phyloP scores from a whole-genome alignment of 2,113 vertebrate species.

The Calyptomena viridis region DNA sequence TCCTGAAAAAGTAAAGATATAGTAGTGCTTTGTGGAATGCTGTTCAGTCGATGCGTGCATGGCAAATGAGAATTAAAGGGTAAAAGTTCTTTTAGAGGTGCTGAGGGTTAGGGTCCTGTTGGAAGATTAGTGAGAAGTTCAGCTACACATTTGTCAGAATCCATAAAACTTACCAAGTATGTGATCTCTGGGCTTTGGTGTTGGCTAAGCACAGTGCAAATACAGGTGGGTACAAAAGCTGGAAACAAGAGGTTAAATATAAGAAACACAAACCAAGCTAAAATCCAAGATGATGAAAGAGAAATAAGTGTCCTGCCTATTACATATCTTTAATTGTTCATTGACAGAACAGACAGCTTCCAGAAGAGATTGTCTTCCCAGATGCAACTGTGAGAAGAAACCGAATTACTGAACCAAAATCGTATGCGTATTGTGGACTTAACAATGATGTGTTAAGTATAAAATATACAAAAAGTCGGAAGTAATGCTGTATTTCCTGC shows the following conservation, averaged over 20 bases:
- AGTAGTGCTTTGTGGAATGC: background rate
- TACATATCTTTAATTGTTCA: background rate
- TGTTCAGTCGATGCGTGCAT: background rate
- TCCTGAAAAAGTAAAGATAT: background rate
- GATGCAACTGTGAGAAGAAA: background rate
- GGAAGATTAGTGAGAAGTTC: background rate
- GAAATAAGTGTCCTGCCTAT: background rate
- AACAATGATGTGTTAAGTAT: background rate
- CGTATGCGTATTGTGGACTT: accelerated
- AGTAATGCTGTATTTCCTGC: background rate
- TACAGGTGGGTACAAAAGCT: background rate
- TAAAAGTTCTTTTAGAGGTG: background rate
- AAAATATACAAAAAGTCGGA: background rate
- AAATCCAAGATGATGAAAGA: background rate
- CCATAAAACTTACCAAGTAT: background rate
- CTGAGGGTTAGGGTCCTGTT: background rate
- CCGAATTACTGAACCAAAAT: background rate
- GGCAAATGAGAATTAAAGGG: background rate
- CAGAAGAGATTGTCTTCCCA: background rate
- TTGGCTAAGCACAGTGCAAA: background rate
- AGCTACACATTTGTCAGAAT: background rate
- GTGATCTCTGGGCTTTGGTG: background rate
- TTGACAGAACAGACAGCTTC: background rate
- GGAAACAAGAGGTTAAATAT: background rate
- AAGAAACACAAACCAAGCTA: background rate